Evolutionary conservation across 2,888 invertebrate species (phyloP).

Genomic region (Calliphora vomitoria): DNA sequence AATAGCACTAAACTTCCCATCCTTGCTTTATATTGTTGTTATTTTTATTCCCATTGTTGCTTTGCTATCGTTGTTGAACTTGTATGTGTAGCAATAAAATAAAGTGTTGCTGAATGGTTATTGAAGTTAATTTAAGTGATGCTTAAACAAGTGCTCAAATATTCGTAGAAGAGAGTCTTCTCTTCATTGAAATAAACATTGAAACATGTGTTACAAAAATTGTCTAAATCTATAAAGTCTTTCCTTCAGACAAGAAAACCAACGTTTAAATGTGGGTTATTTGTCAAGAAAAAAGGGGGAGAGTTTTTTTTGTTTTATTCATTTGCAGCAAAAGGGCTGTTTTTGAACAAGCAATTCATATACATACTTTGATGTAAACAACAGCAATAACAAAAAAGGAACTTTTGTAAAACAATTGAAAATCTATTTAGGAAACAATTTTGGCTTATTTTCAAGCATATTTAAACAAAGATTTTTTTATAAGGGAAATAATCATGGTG

Average conservation of each 20-base stretch:
- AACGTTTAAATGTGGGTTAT: conserved; percentile 56
- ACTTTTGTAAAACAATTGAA: conserved; percentile 57
- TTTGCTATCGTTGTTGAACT: conserved; percentile 41
- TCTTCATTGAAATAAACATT: conserved; percentile 17
- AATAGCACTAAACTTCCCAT: neutral
- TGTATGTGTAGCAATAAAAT: conserved; percentile 80
- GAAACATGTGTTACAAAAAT: conserved; percentile 71
- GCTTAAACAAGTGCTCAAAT: conserved; percentile 77
- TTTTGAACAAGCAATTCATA: conserved; percentile 31
- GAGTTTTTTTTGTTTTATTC: neutral
- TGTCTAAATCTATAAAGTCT: conserved; percentile 28
- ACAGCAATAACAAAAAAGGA: conserved; percentile 2
- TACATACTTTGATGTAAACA: conserved; percentile 44
- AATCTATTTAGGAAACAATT: conserved; percentile 71
- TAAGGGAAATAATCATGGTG: conserved; percentile 31
- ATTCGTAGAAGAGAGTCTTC: conserved; percentile 4
- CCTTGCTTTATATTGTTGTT: neutral
- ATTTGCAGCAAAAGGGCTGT: neutral
- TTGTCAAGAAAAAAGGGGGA: conserved; percentile 11
- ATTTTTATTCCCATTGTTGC: neutral
- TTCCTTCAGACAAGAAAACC: conserved; percentile 23
- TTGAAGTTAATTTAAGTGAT: conserved; percentile 84
- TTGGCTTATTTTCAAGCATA: conserved; percentile 64
- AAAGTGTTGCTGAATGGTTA: conserved; percentile 84
- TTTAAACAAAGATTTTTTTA: conserved; percentile 38